phyloP scores from a whole-genome alignment of 2,797 vertebrate genomes.

The Pelodytes ibericus region DNA sequence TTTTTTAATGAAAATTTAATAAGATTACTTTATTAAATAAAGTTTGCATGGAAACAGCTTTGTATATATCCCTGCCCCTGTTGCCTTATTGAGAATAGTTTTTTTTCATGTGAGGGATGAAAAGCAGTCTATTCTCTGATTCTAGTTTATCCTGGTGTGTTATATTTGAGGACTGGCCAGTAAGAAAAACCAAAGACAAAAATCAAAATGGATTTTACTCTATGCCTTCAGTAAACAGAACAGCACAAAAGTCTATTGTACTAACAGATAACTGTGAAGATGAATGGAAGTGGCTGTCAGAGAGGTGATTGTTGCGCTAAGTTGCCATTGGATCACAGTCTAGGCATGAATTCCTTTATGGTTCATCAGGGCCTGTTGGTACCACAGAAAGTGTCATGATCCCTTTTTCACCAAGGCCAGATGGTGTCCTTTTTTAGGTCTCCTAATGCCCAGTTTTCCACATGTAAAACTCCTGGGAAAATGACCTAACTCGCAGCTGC shows the following conservation, averaged over 20 bases:
- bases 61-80: background rate
- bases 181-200: conserved; percentile 54
- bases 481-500: conserved; percentile 99
- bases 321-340: conserved; percentile 83
- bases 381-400: conserved; percentile 98
- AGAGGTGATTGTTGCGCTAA: conserved; percentile 76
- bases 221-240: conserved; percentile 74
- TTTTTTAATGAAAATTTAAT: too few relatives aligned
- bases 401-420: conserved; percentile 95
- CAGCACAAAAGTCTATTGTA: conserved; percentile 80
- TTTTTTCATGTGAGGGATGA: background rate
- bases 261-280: conserved; percentile 74
- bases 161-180: background rate
- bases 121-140: background rate
- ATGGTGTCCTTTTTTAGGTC: conserved; percentile 98
- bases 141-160: background rate
- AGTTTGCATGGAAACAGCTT: background rate
- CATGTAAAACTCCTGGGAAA: conserved; percentile 98
- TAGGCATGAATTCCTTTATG: conserved; percentile 89
- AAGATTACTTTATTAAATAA: background rate
- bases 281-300: conserved; percentile 82
- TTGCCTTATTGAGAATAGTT: background rate
- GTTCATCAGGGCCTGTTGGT: conserved; percentile 98
- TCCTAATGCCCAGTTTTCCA: conserved; percentile 96
- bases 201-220: conserved; percentile 72